Percentiles rank a stretch among this genome's conserved stretches.
phyloP scores from a whole-genome alignment of 2,797 vertebrate species.

The Coilia nasus region DNA sequence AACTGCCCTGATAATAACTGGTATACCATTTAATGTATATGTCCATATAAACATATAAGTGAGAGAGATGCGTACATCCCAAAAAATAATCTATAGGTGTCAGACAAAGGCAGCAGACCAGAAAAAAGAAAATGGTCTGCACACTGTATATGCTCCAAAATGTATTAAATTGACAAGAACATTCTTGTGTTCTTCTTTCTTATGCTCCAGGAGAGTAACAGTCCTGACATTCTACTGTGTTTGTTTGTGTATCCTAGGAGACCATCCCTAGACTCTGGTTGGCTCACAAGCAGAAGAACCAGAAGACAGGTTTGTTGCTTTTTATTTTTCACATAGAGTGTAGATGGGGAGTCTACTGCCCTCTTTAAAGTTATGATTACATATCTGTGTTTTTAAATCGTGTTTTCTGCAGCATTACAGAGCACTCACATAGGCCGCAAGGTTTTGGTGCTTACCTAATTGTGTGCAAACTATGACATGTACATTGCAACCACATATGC shows the following conservation, averaged over 20 bases:
- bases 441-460: not conserved
- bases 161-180: too few relatives aligned
- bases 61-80: too few relatives aligned
- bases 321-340: not conserved
- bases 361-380: not conserved
- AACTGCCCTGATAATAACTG: too few relatives aligned
- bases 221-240: not conserved
- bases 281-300: slow-evolving; percentile 72
- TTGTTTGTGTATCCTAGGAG: slow-evolving; percentile 63
- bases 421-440: not conserved
- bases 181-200: too few relatives aligned
- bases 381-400: not conserved
- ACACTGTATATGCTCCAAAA: too few relatives aligned
- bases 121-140: too few relatives aligned
- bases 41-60: too few relatives aligned
- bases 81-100: too few relatives aligned
- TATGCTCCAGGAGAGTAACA: not conserved
- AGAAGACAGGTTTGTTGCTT: slow-evolving; percentile 68
- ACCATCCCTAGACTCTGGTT: slow-evolving; percentile 77
- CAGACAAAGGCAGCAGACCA: too few relatives aligned
- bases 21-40: too few relatives aligned
- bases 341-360: not conserved
- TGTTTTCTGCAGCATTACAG: too few relatives aligned
- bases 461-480: not conserved
- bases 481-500: not conserved